Evolutionary conservation across 1,140 invertebrate genomes (phyloP).

Genomic region (Portunus trituberculatus): DNA sequence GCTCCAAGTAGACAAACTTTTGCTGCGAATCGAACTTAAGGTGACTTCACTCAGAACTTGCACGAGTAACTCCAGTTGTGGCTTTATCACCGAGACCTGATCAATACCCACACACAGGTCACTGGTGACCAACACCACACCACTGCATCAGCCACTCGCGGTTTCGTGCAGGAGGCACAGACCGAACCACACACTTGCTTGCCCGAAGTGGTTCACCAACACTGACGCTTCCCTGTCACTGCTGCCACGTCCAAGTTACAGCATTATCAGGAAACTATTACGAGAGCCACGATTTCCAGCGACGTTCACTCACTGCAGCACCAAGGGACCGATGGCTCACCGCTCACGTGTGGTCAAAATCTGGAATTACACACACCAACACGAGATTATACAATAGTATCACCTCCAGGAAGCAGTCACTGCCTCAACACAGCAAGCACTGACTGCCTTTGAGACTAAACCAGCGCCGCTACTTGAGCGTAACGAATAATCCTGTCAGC

Average conservation of each 20-base stretch:
- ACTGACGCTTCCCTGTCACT: not conserved
- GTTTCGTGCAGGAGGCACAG: not conserved
- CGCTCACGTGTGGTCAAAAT: too few relatives aligned
- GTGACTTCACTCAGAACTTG: constrained; percentile 8
- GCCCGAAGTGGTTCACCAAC: not conserved
- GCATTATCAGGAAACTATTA: not conserved
- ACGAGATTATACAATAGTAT: not conserved
- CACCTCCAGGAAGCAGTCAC: constrained; percentile 26
- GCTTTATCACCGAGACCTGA: not conserved
- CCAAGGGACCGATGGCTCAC: not conserved
- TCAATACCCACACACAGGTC: constrained; percentile 33
- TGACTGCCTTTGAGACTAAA: not conserved
- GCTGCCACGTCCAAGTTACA: not conserved
- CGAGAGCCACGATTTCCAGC: not conserved
- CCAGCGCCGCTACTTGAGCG: constrained; percentile 45
- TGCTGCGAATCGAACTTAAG: not conserved
- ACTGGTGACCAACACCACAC: constrained; percentile 33
- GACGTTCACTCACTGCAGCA: not conserved
- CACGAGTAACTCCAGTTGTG: constrained; percentile 18
- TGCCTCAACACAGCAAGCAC: not conserved
- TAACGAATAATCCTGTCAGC: constrained; percentile 59
- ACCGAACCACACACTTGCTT: not conserved
- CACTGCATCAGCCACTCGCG: not conserved
- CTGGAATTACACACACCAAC: constrained; percentile 15
- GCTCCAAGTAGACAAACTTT: constrained; percentile 29